Conservation (phyloP, 2,113 vertebrate species). For the Salvelinus sp. region DNA sequence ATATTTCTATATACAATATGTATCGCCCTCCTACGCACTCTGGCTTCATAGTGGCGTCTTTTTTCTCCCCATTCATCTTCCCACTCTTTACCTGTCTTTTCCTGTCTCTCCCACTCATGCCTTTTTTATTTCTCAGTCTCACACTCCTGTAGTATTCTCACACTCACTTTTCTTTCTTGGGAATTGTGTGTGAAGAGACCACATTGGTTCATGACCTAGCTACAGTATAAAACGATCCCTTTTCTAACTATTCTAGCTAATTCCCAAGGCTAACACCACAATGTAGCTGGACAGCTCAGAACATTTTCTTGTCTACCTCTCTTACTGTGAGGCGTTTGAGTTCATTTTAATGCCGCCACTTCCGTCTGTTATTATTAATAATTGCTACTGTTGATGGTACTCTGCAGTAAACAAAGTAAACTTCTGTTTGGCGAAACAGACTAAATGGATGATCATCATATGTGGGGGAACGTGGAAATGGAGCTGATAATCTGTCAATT, state of each 20-base stretch:
- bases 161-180: background rate
- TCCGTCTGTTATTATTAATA: background rate
- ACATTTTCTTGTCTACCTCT: background rate
- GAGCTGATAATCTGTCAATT: constrained; percentile 19
- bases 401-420: constrained; percentile 19
- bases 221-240: background rate
- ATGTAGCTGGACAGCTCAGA: background rate
- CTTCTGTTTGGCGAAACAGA: constrained; percentile 13
- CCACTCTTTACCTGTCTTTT: background rate
- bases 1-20: background rate
- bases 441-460: constrained; percentile 37
- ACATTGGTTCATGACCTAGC: background rate
- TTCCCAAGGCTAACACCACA: background rate
- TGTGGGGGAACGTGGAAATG: constrained; percentile 31
- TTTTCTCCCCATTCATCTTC: background rate
- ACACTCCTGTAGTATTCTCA: background rate
- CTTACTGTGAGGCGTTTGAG: background rate
- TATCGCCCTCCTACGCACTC: background rate
- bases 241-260: background rate
- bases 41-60: background rate
- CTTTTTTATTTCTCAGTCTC: constrained; percentile 8
- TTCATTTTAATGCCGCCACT: background rate
- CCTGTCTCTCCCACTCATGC: background rate
- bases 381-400: background rate
- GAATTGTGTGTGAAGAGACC: background rate